A percentile compares a stretch with the other conserved stretches of the same genome.
These are phyloP conservation scores for Sympetrum striolatum DNA, from an alignment of 2,888 invertebrate species.

Conservation along the genomic window DNA sequence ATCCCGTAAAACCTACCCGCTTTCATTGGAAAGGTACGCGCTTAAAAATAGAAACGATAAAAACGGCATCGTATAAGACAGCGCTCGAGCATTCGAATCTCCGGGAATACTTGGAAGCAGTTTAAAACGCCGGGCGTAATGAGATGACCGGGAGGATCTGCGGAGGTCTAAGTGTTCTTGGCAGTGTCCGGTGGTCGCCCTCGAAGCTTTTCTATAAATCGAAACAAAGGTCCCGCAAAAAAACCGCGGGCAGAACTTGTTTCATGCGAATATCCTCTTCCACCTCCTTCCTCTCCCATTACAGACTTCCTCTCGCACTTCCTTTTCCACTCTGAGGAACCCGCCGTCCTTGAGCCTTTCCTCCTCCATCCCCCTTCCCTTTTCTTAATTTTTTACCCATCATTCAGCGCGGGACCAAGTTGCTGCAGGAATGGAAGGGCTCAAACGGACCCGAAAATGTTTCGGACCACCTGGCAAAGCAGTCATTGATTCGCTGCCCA, in stretches of 20 bases:
- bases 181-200: neutral
- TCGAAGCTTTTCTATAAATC: conserved; percentile 20
- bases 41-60: too few species aligned
- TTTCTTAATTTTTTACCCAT: neutral
- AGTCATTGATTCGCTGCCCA: neutral
- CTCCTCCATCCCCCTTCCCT: conserved; percentile 42
- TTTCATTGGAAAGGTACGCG: too few species aligned
- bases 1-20: too few species aligned
- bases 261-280: conserved; percentile 31
- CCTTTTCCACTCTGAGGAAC: conserved; percentile 40
- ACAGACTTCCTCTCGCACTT: conserved; percentile 36
- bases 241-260: conserved; percentile 2
- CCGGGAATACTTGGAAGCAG: neutral
- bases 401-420: neutral
- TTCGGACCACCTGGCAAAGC: neutral
- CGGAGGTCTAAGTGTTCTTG: neutral
- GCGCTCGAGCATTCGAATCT: neutral
- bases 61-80: too few species aligned
- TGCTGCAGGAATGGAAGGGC: neutral
- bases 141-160: neutral
- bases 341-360: conserved; percentile 49
- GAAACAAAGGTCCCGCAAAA: conserved; percentile 32
- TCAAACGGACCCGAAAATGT: neutral
- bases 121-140: neutral
- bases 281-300: neutral